Evolutionary conservation across 2,113 vertebrate genomes (phyloP).

Genomic region (Rhabdomys dilectus): DNA sequence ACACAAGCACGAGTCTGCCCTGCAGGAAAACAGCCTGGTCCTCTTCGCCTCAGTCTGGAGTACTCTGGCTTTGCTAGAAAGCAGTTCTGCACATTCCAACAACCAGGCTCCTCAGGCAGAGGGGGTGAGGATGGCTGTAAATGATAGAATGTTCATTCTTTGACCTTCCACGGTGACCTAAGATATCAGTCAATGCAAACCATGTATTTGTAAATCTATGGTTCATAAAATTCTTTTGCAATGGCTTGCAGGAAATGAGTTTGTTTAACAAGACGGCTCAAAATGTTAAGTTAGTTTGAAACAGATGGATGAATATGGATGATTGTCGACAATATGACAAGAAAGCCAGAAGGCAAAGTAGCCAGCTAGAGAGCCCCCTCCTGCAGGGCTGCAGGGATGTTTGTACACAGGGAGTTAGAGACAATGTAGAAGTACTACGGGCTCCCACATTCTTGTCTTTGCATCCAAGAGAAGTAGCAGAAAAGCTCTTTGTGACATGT

Average conservation of each 20-base stretch:
- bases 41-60: neutral
- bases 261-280: neutral
- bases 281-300: neutral
- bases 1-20: neutral
- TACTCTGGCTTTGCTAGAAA: neutral
- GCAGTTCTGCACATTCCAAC: neutral
- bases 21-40: neutral
- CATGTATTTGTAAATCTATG: neutral
- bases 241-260: neutral
- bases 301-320: neutral
- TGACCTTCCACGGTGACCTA: neutral
- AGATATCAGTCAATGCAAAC: neutral
- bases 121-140: neutral
- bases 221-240: neutral
- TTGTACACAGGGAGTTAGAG: neutral
- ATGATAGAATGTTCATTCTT: neutral
- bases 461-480: rapidly evolving
- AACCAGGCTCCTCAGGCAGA: neutral
- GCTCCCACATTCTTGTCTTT: rapidly evolving
- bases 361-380: rapidly evolving
- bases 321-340: neutral
- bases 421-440: rapidly evolving
- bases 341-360: neutral
- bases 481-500: rapidly evolving
- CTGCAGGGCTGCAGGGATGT: neutral